These are phyloP conservation scores for Cydia fagiglandana DNA, from an alignment of 1,140 invertebrate species.

Conservation along the genomic window DNA sequence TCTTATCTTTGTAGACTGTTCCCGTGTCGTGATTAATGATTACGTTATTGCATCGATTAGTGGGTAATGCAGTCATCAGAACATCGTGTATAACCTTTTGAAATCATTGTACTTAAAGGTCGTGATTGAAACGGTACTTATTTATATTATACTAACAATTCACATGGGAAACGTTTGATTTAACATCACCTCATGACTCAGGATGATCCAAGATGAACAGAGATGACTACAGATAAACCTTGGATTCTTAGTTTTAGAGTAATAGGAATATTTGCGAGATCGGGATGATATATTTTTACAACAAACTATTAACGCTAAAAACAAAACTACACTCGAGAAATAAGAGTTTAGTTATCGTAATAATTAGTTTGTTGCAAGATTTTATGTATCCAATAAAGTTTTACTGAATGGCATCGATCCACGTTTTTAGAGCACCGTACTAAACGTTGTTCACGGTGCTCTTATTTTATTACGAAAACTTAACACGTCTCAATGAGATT, in stretches of 20 bases:
- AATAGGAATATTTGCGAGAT: too few species aligned
- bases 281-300: too few species aligned
- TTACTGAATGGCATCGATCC: neutral
- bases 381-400: neutral
- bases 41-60: conserved; percentile 29
- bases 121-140: conserved; percentile 10
- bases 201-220: neutral
- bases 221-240: neutral
- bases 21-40: conserved; percentile 23
- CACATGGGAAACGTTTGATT: conserved; percentile 1
- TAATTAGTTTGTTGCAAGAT: neutral
- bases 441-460: too few species aligned
- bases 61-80: conserved; percentile 20
- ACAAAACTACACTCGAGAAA: neutral
- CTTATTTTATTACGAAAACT: neutral
- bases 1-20: neutral
- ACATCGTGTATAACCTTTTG: neutral
- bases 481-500: neutral
- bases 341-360: neutral
- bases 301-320: neutral
- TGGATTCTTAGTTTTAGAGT: too few species aligned
- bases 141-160: conserved; percentile 14
- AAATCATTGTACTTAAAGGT: conserved; percentile 6
- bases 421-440: too few species aligned
- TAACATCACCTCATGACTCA: neutral